phyloP scores from a whole-genome alignment of 2,888 invertebrate genomes.

The Drosophila algonquin region DNA sequence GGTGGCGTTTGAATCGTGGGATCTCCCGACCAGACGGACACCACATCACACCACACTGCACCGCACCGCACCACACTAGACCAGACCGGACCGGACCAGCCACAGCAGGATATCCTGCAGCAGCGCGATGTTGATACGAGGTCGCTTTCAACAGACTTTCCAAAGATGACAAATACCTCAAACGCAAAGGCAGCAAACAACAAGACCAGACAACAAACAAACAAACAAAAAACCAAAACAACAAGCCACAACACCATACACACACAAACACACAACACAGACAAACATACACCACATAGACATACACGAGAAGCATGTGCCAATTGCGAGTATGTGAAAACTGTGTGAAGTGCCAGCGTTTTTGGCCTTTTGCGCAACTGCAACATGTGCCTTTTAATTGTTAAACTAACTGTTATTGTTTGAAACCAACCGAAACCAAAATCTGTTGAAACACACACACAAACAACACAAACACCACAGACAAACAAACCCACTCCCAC shows the following conservation, averaged over 20 bases:
- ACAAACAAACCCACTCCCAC: background rate
- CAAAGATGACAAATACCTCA: constrained; percentile 81
- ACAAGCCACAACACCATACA: constrained; percentile 28
- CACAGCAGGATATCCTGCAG: constrained; percentile 33
- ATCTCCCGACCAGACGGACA: constrained; percentile 13
- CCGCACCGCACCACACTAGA: background rate
- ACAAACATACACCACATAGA: constrained; percentile 47
- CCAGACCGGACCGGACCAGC: constrained; percentile 58
- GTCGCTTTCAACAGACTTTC: constrained; percentile 73
- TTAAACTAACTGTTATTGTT: constrained; percentile 76
- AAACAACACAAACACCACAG: background rate
- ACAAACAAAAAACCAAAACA: constrained; percentile 38
- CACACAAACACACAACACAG: constrained; percentile 48
- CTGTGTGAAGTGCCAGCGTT: constrained; percentile 74
- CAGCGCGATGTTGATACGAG: constrained; percentile 45
- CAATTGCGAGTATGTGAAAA: constrained; percentile 56
- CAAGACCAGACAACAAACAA: constrained; percentile 45
- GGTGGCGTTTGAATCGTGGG: constrained; percentile 32
- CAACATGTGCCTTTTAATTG: constrained; percentile 76
- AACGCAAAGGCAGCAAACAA: constrained; percentile 68
- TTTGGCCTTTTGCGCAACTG: constrained; percentile 74
- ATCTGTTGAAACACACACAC: constrained; percentile 68
- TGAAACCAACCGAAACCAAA: constrained; percentile 73
- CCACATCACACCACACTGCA: background rate
- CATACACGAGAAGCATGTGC: constrained; percentile 59